phyloP scores from a whole-genome alignment of 2,888 invertebrate genomes.

The Itoplectis maculator region DNA sequence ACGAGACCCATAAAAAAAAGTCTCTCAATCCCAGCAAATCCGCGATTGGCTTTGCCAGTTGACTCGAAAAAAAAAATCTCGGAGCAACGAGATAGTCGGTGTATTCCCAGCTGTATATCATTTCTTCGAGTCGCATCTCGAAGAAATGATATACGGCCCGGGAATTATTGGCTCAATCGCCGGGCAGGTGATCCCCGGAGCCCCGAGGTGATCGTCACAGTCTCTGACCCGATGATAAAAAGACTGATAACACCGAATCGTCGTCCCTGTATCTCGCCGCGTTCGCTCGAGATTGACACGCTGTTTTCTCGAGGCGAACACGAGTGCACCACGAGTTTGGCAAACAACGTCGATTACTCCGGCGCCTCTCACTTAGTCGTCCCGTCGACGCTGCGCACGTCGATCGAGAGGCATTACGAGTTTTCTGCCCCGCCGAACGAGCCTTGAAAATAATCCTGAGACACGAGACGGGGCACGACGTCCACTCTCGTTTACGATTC shows the following conservation, averaged over 20 bases:
- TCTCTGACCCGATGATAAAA: conserved; percentile 8
- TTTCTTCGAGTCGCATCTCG: too few relatives aligned
- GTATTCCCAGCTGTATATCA: too few relatives aligned
- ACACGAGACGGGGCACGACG: neutral
- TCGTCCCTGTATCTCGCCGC: neutral
- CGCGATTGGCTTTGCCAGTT: too few relatives aligned
- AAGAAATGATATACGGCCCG: conserved; percentile 9
- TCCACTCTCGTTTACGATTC: neutral
- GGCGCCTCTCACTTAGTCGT: neutral
- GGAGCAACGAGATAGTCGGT: too few relatives aligned
- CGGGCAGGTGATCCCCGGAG: neutral
- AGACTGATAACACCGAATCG: neutral
- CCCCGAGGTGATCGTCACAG: neutral
- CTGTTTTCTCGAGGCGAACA: neutral
- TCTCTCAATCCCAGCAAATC: too few relatives aligned
- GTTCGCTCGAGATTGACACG: neutral
- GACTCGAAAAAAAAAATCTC: too few relatives aligned
- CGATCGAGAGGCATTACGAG: conserved; percentile 7
- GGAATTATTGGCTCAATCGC: neutral
- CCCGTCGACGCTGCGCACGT: neutral
- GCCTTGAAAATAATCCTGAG: too few relatives aligned
- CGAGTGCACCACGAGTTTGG: conserved; percentile 12
- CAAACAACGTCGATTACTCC: conserved; percentile 9
- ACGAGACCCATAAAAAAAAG: too few relatives aligned
- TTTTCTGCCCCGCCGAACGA: neutral